Evolutionary conservation across 2,797 vertebrate genomes (phyloP).

Genomic region (Psittacula derbiana): DNA sequence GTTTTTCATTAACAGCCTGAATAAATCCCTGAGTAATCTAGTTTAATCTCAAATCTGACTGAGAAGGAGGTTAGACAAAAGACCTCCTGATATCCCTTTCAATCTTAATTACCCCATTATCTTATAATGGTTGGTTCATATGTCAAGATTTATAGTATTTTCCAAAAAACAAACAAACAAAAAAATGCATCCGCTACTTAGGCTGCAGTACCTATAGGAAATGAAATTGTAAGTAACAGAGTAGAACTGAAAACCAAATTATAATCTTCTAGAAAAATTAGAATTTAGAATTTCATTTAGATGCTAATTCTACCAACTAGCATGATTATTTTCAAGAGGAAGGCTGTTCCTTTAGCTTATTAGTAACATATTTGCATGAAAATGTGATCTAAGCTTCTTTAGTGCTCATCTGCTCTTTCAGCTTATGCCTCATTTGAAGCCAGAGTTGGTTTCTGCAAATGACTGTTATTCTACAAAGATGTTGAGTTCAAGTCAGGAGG

Average conservation of each 20-base stretch:
- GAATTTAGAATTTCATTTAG: background rate
- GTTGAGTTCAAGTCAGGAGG: background rate
- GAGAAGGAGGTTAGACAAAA: background rate
- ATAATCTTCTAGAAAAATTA: background rate
- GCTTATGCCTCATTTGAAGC: conserved; percentile 15
- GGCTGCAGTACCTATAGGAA: background rate
- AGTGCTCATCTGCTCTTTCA: conserved; percentile 11
- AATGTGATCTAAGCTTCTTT: conserved; percentile 21
- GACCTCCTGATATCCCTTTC: background rate
- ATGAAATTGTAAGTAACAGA: background rate
- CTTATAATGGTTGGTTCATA: background rate
- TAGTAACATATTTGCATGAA: conserved; percentile 31
- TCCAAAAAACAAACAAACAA: background rate
- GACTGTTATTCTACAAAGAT: background rate
- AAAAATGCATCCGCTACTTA: background rate
- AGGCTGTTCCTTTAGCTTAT: conserved; percentile 1
- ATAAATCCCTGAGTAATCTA: background rate
- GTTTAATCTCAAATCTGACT: background rate
- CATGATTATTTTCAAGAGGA: background rate
- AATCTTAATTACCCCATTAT: background rate
- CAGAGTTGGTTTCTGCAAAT: conserved; percentile 1
- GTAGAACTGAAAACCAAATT: background rate
- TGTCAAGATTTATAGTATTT: background rate
- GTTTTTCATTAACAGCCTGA: background rate
- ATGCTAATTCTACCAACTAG: conserved; percentile 2